Evolutionary conservation across 2,797 vertebrate species (phyloP).

Genomic region (Gallirallus australis): DNA sequence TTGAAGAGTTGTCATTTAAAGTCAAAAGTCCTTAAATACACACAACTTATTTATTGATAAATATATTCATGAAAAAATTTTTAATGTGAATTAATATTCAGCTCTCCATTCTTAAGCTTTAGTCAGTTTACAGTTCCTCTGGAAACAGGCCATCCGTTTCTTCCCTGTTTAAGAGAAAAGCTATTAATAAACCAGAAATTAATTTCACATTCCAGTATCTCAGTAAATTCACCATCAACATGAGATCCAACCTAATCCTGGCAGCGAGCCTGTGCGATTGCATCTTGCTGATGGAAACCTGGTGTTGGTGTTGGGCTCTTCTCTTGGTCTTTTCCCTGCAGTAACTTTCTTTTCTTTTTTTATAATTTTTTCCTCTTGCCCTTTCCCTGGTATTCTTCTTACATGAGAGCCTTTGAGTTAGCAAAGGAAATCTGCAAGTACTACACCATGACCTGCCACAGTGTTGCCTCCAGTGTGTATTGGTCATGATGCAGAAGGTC

Average conservation of each 20-base stretch:
- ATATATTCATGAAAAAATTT: background rate
- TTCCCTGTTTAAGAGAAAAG: background rate
- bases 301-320: background rate
- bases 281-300: background rate
- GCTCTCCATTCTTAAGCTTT: background rate
- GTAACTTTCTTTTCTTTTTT: background rate
- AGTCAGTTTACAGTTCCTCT: background rate
- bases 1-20: background rate
- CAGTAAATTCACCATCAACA: background rate
- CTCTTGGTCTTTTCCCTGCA: background rate
- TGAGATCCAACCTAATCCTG: background rate
- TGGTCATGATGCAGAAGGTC: background rate
- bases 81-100: background rate
- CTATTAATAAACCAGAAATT: background rate
- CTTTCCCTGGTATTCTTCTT: background rate
- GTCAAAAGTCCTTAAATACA: background rate
- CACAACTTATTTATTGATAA: background rate
- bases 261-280: background rate
- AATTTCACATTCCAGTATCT: background rate
- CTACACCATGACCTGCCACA: accelerated
- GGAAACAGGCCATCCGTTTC: background rate
- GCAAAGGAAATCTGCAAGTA: background rate
- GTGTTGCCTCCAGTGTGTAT: background rate
- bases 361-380: background rate
- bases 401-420: background rate